Evolutionary conservation across 2,113 vertebrate genomes (phyloP), one percentile per base, ranked within the genome.

Genomic region (Todiramphus saurophagus): DNA sequence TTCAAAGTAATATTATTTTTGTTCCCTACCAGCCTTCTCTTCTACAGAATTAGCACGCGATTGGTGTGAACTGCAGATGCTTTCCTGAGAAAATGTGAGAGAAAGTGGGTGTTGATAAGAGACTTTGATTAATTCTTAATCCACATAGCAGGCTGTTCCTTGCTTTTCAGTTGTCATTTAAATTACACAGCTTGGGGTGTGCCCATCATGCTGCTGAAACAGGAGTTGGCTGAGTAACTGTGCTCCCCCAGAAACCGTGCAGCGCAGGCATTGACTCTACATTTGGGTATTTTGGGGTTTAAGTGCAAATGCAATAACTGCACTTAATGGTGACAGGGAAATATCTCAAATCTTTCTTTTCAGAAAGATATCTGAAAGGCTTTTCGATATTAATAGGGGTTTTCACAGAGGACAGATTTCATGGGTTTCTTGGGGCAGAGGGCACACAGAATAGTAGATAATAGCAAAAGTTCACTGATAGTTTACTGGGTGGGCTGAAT

Each of bases 301-400:
- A 48, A 73, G n/a, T 10, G 37, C 27, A 69, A 5, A 56, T 0
- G 1, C 13, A 7, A 27, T 17, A 14, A 7, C 37, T 16, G 24
- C 5, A 8, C 19, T 46, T 41, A 2, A 2, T 3, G 11, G n/a
- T 16, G 55, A 20, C 20, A 15, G 2, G 9, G 46, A 59, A 67
- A 16, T 62, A 21, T 5, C 51, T 41, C 11, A 12, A 77, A 70
- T 14, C 35, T 43, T 62, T 18, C 5, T 60, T 82, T 41, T 44
- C 43, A 58, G 69, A 89, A 83, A 77, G 39, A 17, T 9, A n/a
- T 31, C 39, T 58, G n/a, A 50, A 72, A 78, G 30, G 10, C 35
- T 37, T 39, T 12, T 48, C 66, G 28, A 53, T 62, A 23, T 66
- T 23, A 20, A 13, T 21, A 59, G 16, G 35, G 30, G 23, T 51